Evolutionary conservation across 37 sponge, comb jelly and placozoan species (phyloP), one percentile per base, ranked within the genome.

Genomic region (Bolinopsis microptera): DNA sequence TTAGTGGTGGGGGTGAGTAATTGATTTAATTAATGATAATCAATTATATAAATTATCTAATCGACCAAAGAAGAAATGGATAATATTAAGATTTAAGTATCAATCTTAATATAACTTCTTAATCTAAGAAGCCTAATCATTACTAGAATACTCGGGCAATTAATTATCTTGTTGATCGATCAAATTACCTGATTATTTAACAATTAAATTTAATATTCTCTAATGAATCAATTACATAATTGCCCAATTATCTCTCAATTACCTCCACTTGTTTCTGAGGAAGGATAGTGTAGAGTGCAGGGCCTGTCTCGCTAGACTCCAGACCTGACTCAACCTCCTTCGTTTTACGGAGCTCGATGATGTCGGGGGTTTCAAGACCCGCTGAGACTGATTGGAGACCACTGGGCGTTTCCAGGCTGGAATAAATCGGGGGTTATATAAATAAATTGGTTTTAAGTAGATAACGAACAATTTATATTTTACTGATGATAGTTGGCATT

Each of bases 291-390:
- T 95, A 98, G 69, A 98, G 93, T 23, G 95, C 95, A 38, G 99
- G 99, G 32, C 83, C 86, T 39, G 83, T 83, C 69, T 93, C 93
- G 69, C 36, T 28, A 33, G 76, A 40, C 74, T 68, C 82, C 80
- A 37, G 39, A 40, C 94, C 93, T 39, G 90, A 39, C 93, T 82
- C 69, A 68, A 90, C 30, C 37, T 69, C 93, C 74, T 70, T 93
- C 93, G 68, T 83, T 92, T 72, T 94, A 94, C 98, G 95, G 33
- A 98, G 96, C 39, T 98, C 97, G 33, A 98, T 97, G 94, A 96
- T 95, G 28, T 96, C 99, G 1, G 99, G 99, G 27, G 99, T 98
- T 72, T 98, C 99, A 31, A 98, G 83, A 30, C 99, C 99, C 93
- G 96, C 97, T n/a, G 99, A 96, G 0, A 98, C 96, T 35, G 99